These are phyloP conservation scores for Amiota communis DNA, from an alignment of 2,888 invertebrate species.

Conservation along the genomic window DNA sequence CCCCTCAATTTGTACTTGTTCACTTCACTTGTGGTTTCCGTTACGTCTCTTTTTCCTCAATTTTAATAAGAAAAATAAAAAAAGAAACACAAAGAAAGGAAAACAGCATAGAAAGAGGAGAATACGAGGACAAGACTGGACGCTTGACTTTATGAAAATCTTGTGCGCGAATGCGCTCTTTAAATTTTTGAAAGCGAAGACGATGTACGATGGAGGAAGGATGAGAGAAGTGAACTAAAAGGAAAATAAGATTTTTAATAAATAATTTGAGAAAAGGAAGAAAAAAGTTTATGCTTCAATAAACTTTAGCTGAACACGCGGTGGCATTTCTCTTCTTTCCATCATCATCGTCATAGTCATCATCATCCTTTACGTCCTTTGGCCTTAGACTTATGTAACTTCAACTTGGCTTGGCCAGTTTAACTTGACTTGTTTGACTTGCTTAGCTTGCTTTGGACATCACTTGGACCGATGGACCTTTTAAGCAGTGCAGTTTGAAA, in stretches of 20 bases:
- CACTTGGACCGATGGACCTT: conserved; percentile 8
- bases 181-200: conserved; percentile 1
- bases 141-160: conserved; percentile 10
- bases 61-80: background rate
- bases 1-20: background rate
- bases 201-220: background rate
- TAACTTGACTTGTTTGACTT: background rate
- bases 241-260: conserved; percentile 53
- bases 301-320: conserved; percentile 45
- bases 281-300: conserved; percentile 61
- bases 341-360: conserved; percentile 34
- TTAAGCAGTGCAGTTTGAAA: conserved; percentile 12
- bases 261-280: conserved; percentile 58
- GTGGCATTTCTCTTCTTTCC: background rate
- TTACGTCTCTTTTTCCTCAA: background rate
- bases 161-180: conserved; percentile 5
- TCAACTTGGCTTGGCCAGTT: background rate
- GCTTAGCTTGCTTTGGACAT: background rate
- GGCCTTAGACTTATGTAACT: too few species aligned
- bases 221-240: background rate
- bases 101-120: background rate
- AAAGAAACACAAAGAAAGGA: background rate
- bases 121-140: background rate
- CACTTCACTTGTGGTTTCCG: conserved; percentile 18
- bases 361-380: background rate